These are phyloP conservation scores for Chironomus riparius DNA, from an alignment of 2,888 invertebrate genomes.

Conservation along the genomic window DNA sequence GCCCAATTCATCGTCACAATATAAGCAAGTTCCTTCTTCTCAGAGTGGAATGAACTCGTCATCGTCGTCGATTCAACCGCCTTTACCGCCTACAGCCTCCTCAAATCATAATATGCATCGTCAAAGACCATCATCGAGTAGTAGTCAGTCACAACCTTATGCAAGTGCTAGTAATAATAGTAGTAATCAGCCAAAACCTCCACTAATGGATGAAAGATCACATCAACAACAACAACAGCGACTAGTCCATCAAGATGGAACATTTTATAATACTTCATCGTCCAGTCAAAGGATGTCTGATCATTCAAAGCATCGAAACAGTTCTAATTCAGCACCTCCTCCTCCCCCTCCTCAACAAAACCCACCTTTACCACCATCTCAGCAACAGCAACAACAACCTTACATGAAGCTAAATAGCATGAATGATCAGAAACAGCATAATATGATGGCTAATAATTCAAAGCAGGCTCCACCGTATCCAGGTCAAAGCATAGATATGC, in stretches of 20 bases:
- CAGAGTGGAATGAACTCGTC: background rate
- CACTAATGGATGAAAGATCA: too few species aligned
- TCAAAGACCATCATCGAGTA: background rate
- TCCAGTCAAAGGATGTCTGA: background rate
- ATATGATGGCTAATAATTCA: background rate
- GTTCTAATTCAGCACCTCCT: background rate
- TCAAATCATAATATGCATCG: background rate
- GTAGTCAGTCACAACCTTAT: background rate
- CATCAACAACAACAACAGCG: background rate
- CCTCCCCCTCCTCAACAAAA: background rate
- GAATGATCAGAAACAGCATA: background rate
- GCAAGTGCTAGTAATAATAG: background rate
- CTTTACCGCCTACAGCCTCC: background rate
- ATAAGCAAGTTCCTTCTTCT: background rate
- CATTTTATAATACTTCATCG: background rate
- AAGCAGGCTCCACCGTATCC: background rate
- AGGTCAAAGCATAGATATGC: background rate
- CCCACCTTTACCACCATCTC: background rate
- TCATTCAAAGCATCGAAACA: background rate
- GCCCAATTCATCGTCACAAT: background rate
- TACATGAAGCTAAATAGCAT: background rate
- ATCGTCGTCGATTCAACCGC: background rate
- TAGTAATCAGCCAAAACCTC: background rate
- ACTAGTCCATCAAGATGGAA: background rate
- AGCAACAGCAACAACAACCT: slow-evolving; percentile 2